These are phyloP conservation scores for Condylura cristata DNA, from an alignment of 2,113 vertebrate species.

Conservation along the genomic window DNA sequence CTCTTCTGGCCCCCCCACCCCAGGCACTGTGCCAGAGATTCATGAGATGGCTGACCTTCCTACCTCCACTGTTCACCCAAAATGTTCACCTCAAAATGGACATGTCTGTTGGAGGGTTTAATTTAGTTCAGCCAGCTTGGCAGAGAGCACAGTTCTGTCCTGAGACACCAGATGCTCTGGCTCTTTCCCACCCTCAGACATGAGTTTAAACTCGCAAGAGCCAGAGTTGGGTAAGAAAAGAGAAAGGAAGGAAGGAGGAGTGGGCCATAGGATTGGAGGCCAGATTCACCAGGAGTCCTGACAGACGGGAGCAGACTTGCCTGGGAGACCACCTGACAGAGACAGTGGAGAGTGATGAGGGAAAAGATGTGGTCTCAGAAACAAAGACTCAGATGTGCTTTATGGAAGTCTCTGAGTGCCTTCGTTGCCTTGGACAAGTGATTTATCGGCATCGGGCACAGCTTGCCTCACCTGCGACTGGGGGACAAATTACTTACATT, in stretches of 20 bases:
- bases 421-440: background rate
- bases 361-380: background rate
- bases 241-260: background rate
- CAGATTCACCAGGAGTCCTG: background rate
- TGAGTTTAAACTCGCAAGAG: background rate
- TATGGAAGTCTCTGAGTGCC: background rate
- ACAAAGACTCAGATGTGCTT: background rate
- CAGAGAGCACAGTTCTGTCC: background rate
- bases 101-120: fast-evolving
- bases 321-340: background rate
- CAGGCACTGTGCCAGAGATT: background rate
- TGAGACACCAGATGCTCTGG: background rate
- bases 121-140: background rate
- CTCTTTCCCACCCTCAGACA: background rate
- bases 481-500: background rate
- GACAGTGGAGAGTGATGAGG: background rate
- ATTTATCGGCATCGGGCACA: background rate
- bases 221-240: background rate
- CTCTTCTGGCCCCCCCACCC: background rate
- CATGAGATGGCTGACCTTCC: background rate
- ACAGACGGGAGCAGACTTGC: too few relatives aligned
- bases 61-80: too few relatives aligned
- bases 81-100: background rate
- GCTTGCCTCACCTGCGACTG: background rate
- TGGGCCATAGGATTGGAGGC: background rate